phyloP scores from a whole-genome alignment of 2,797 vertebrate species.

The Glossophaga mutica region DNA sequence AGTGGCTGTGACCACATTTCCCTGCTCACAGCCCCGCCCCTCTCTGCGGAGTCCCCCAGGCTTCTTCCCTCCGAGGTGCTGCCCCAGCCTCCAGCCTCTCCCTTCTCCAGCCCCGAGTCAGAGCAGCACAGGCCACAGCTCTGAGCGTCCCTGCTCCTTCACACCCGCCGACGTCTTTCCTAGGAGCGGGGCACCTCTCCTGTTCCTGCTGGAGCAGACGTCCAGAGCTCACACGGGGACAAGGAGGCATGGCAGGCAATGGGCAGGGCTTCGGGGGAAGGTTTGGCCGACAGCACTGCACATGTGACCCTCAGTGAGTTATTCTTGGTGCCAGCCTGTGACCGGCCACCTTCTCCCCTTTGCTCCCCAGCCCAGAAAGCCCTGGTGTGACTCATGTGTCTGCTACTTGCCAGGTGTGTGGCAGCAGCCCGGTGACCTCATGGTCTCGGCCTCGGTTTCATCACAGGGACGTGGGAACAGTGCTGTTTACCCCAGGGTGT shows the following conservation, averaged over 20 bases:
- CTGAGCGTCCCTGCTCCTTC: not conserved
- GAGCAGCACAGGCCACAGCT: not conserved
- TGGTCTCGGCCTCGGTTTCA: not conserved
- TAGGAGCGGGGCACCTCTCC: not conserved
- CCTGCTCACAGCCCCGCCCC: not conserved
- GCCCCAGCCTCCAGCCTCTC: not conserved
- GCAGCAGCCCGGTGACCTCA: not conserved
- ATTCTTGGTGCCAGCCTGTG: not conserved
- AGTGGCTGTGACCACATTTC: not conserved
- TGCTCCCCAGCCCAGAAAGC: not conserved
- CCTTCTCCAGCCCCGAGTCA: too few relatives aligned
- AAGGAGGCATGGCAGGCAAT: not conserved
- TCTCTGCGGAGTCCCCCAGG: not conserved
- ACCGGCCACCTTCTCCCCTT: not conserved
- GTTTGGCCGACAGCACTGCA: not conserved
- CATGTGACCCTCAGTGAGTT: not conserved
- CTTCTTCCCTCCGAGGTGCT: not conserved
- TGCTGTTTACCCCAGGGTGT: not conserved
- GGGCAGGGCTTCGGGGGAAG: not conserved
- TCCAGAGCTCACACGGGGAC: not conserved
- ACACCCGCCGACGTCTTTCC: not conserved
- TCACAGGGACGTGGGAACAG: not conserved
- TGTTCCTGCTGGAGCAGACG: not conserved
- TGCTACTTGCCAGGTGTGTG: not conserved
- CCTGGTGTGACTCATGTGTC: not conserved